Conservation (phyloP, 2,113 vertebrate species). For the Perca flavescens region DNA sequence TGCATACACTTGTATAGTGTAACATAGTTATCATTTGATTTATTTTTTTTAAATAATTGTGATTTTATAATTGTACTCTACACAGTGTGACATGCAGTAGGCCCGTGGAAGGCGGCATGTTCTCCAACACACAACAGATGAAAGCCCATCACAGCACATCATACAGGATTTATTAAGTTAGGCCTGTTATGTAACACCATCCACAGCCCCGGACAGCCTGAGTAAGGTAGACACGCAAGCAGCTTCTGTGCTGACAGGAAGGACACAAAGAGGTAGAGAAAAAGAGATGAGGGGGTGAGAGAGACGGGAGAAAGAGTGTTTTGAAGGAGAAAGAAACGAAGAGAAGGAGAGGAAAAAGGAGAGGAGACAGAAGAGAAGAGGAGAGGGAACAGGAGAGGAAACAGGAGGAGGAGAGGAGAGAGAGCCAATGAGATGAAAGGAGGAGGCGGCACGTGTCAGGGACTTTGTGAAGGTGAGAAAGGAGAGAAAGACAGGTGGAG, state of each 20-base stretch:
- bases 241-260: slow-evolving; percentile 19
- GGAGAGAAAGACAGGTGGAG: not conserved
- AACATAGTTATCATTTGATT: not conserved
- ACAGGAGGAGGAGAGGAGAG: too few species aligned
- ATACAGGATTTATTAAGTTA: slow-evolving; percentile 64
- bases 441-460: not conserved
- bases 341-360: not conserved
- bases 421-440: slow-evolving; percentile 17
- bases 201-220: not conserved
- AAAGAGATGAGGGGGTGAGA: not conserved
- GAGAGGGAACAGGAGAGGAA: too few species aligned
- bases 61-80: not conserved
- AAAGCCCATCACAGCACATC: slow-evolving; percentile 41
- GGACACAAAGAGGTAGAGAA: slow-evolving; percentile 20
- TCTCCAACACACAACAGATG: slow-evolving; percentile 24
- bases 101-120: not conserved
- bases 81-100: not conserved
- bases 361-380: not conserved
- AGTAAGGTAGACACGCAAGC: slow-evolving; percentile 24
- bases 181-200: slow-evolving; percentile 57
- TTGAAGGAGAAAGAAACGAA: too few species aligned
- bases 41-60: not conserved
- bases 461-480: slow-evolving; percentile 12
- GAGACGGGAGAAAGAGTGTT: not conserved
- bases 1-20: too few species aligned